Conservation (phyloP, 2,888 invertebrate species). For the Drosophila greeni region DNA sequence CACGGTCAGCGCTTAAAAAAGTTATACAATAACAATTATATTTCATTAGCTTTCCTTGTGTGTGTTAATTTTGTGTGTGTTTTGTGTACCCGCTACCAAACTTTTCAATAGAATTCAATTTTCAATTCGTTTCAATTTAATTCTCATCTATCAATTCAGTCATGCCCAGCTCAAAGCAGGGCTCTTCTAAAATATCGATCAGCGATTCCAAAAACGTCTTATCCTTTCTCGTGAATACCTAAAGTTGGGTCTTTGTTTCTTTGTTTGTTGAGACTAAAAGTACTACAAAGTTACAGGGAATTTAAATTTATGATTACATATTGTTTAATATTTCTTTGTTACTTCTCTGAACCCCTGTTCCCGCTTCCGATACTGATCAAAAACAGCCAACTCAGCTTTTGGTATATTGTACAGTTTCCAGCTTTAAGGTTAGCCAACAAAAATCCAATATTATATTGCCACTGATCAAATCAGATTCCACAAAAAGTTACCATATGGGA, state of each 20-base stretch:
- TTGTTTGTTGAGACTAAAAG: conserved; percentile 47
- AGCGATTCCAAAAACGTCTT: conserved; percentile 50
- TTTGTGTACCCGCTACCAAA: conserved; percentile 66
- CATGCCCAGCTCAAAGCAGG: conserved; percentile 58
- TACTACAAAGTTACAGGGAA: conserved; percentile 50
- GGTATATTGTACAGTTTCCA: conserved; percentile 2
- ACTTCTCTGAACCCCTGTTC: not conserved
- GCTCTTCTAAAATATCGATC: conserved; percentile 47
- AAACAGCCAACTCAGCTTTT: not conserved
- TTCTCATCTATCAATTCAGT: conserved; percentile 60
- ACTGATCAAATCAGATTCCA: conserved; percentile 1
- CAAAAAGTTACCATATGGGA: not conserved
- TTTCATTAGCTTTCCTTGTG: conserved; percentile 52
- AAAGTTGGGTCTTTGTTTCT: conserved; percentile 48
- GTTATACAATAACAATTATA: conserved; percentile 72
- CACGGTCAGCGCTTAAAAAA: conserved; percentile 57
- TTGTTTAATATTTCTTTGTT: conserved; percentile 36
- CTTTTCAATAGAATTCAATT: conserved; percentile 44
- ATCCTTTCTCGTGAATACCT: conserved; percentile 48
- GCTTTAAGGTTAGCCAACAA: not conserved
- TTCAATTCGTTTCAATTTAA: conserved; percentile 47
- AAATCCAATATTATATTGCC: not conserved
- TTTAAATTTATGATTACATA: conserved; percentile 37
- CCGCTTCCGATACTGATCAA: conserved; percentile 5
- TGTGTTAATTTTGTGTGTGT: conserved; percentile 14